Conservation (phyloP, 2,113 vertebrate genomes). For the Sisor rabdophorus region DNA sequence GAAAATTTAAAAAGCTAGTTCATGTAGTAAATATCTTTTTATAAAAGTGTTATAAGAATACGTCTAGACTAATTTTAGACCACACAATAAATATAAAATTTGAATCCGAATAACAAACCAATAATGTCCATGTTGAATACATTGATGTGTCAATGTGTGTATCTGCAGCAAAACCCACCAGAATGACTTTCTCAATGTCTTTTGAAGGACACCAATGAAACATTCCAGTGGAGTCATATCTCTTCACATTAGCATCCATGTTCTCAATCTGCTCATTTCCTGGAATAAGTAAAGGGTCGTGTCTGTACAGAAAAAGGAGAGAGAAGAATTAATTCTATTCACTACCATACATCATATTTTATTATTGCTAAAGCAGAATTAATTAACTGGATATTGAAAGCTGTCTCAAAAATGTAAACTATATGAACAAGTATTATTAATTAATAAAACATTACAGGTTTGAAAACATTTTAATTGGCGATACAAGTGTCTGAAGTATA, state of each 20-base stretch:
- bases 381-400: not conserved
- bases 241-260: conserved; percentile 97
- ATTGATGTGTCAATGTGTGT: not conserved
- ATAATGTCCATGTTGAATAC: not conserved
- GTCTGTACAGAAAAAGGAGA: conserved; percentile 67
- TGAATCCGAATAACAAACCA: not conserved
- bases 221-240: conserved; percentile 98
- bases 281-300: conserved; percentile 93
- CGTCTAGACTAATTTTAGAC: not conserved
- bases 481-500: not conserved
- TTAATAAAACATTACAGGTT: too few relatives aligned
- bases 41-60: not conserved
- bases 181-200: conserved; percentile 97
- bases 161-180: conserved; percentile 76
- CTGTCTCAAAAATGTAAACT: not conserved
- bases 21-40: not conserved
- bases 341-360: not conserved
- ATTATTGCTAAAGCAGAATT: not conserved
- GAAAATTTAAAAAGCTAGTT: not conserved
- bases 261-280: conserved; percentile 96
- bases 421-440: too few relatives aligned
- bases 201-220: conserved; percentile 98
- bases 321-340: conserved; percentile 10
- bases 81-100: not conserved
- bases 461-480: too few relatives aligned